Evolutionary conservation across 2,888 invertebrate species (phyloP).

Genomic region (Drosophila percnosoma): DNA sequence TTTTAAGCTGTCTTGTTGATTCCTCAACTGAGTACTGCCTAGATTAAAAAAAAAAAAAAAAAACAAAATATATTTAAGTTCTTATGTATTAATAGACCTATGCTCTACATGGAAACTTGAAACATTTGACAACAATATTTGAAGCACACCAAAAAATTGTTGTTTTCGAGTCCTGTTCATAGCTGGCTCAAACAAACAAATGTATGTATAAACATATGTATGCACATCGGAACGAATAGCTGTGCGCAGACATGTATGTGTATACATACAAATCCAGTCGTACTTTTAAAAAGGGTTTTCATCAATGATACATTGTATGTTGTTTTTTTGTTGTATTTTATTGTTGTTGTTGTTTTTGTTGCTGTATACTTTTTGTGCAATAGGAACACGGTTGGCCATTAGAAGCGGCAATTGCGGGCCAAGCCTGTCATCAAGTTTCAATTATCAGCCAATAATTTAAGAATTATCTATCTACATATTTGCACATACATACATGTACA

Average conservation of each 20-base stretch:
- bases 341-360: constrained; percentile 5
- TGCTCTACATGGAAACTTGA: constrained; percentile 27
- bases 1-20: not conserved
- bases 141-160: constrained; percentile 30
- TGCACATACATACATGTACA: constrained; percentile 7
- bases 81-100: constrained; percentile 10
- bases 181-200: not conserved
- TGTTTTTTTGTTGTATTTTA: not conserved
- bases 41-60: not conserved
- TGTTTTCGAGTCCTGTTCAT: constrained; percentile 1
- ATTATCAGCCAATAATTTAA: constrained; percentile 23
- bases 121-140: constrained; percentile 38
- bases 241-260: not conserved
- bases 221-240: constrained; percentile 3
- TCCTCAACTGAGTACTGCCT: not conserved
- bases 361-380: constrained; percentile 26
- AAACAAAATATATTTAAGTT: not conserved
- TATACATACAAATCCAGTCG: not conserved
- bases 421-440: constrained; percentile 30
- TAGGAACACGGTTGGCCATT: constrained; percentile 43
- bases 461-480: constrained; percentile 40
- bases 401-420: constrained; percentile 25
- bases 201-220: not conserved
- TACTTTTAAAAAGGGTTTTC: not conserved
- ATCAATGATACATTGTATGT: constrained; percentile 18